Evolutionary conservation across 1,140 invertebrate genomes (phyloP).

Genomic region (Meteorus sp.): DNA sequence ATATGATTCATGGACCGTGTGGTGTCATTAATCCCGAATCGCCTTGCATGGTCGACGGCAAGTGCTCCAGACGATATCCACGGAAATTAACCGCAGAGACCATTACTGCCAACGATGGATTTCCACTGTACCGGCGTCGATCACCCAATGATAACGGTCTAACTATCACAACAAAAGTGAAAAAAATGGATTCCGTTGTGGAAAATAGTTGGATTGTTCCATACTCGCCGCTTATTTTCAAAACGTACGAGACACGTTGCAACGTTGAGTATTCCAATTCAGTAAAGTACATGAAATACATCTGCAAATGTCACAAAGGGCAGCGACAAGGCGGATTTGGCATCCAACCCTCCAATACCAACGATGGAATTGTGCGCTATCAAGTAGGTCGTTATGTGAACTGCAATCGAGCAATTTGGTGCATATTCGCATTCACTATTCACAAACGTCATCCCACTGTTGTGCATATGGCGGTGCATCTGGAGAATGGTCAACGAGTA

Average conservation of each 20-base stretch:
- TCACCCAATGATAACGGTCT: background rate
- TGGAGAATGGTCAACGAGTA: background rate
- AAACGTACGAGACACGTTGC: slow-evolving; percentile 54
- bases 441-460: slow-evolving; percentile 53
- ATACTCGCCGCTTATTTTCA: slow-evolving; percentile 57
- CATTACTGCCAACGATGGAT: background rate
- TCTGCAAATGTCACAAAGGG: slow-evolving; percentile 48
- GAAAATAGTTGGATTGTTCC: slow-evolving; percentile 61
- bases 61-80: slow-evolving; percentile 47
- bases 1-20: slow-evolving; percentile 48
- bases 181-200: slow-evolving; percentile 26
- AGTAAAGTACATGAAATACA: slow-evolving; percentile 60
- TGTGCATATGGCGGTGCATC: slow-evolving; percentile 40
- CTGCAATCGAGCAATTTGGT: slow-evolving; percentile 1
- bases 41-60: slow-evolving; percentile 51
- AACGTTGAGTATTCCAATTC: slow-evolving; percentile 60
- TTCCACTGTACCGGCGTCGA: too few relatives aligned
- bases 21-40: slow-evolving; percentile 41
- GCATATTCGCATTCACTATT: slow-evolving; percentile 37
- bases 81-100: slow-evolving; percentile 13
- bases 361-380: slow-evolving; percentile 36
- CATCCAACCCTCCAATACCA: slow-evolving; percentile 8
- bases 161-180: background rate
- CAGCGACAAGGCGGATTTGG: slow-evolving; percentile 36
- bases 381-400: background rate